A percentile compares a stretch with the other conserved stretches of the same genome.
These are phyloP conservation scores for Neotragus moschatus DNA, from an alignment of 2,113 vertebrate species.

Conservation along the genomic window DNA sequence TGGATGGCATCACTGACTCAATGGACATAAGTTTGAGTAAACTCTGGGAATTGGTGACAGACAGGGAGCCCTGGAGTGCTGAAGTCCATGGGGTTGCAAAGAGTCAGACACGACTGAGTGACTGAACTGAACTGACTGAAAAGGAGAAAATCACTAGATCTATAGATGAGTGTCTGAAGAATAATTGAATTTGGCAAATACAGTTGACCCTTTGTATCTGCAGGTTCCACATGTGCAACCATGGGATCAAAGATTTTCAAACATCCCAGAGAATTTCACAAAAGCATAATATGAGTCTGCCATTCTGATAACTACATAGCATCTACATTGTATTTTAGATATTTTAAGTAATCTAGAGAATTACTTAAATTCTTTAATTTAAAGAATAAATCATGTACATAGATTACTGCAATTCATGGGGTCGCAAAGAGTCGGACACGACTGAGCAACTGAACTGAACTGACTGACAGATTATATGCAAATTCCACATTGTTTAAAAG, in stretches of 20 bases:
- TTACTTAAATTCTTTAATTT: neutral
- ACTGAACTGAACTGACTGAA: neutral
- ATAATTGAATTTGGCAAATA: neutral
- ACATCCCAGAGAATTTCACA: neutral
- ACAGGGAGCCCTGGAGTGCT: neutral
- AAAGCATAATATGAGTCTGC: neutral
- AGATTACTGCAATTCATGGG: too few relatives aligned
- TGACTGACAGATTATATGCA: too few relatives aligned
- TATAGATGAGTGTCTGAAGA: neutral
- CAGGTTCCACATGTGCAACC: neutral
- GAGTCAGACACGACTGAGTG: neutral
- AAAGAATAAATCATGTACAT: neutral
- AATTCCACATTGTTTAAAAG: neutral
- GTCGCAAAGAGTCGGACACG: too few relatives aligned
- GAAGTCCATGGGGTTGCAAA: neutral
- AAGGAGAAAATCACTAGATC: neutral
- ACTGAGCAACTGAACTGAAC: too few relatives aligned
- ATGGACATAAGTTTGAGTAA: neutral
- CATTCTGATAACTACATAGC: neutral
- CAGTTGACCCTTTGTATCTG: neutral
- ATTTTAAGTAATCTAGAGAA: neutral
- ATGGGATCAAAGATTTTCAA: neutral
- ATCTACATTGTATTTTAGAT: neutral
- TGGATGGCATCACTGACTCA: neutral
- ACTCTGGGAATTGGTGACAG: neutral